These are phyloP conservation scores for Dasysyrphus albostriatus DNA, from an alignment of 2,888 invertebrate genomes.

Conservation along the genomic window DNA sequence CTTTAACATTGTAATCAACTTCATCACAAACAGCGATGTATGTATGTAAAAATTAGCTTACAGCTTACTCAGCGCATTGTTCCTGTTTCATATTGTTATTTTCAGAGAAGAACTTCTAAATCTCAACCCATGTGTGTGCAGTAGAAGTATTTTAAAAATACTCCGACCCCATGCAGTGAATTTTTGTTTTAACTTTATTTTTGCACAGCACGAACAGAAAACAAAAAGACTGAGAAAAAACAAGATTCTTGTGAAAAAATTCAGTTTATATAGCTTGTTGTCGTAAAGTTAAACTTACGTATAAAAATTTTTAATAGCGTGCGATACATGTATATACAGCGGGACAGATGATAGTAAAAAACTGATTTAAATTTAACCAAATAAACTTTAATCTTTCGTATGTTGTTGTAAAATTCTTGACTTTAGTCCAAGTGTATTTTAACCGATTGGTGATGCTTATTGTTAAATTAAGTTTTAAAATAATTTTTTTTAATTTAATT, in stretches of 20 bases:
- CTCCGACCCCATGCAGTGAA: conserved; percentile 70
- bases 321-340: not conserved
- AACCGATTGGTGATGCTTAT: too few relatives aligned
- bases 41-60: conserved; percentile 38
- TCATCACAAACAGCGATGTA: conserved; percentile 38
- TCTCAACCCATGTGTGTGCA: conserved; percentile 50
- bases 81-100: not conserved
- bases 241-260: conserved; percentile 47
- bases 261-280: conserved; percentile 14
- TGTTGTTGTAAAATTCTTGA: too few relatives aligned
- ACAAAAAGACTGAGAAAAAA: not conserved
- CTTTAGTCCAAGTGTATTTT: too few relatives aligned
- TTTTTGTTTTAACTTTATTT: conserved; percentile 33
- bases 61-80: conserved; percentile 49
- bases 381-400: not conserved
- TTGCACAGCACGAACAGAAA: conserved; percentile 41
- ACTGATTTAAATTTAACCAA: not conserved
- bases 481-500: too few relatives aligned
- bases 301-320: not conserved
- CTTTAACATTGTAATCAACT: conserved; percentile 16
- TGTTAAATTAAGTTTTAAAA: too few relatives aligned
- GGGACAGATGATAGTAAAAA: not conserved
- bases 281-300: conserved; percentile 22
- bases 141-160: conserved; percentile 67
- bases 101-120: conserved; percentile 5